Conservation (phyloP, 2,888 invertebrate genomes). For the Octodonta nipae region DNA sequence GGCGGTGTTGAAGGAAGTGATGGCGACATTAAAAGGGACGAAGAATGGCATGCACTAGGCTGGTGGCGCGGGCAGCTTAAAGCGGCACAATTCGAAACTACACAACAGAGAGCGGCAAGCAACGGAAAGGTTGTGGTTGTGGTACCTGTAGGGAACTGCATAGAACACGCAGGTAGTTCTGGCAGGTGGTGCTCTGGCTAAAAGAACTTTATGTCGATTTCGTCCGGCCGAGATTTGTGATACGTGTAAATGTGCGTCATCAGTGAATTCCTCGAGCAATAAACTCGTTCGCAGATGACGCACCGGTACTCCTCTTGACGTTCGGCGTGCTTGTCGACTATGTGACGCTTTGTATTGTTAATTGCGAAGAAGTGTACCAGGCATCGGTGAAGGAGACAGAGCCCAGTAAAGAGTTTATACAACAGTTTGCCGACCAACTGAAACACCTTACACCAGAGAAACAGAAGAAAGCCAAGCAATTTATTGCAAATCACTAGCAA, state of each 20-base stretch:
- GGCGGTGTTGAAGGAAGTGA: conserved; percentile 12
- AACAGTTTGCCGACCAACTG: no score
- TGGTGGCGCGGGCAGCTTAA: not conserved
- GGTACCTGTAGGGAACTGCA: conserved; percentile 12
- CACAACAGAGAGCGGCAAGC: conserved; percentile 23
- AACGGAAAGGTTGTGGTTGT: conserved; percentile 16
- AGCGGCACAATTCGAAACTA: conserved; percentile 14
- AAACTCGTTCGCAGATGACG: conserved; percentile 86
- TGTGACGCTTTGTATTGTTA: conserved; percentile 90
- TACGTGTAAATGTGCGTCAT: conserved; percentile 95
- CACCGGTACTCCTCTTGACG: conserved; percentile 87
- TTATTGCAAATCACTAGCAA: no score
- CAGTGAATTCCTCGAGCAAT: conserved; percentile 85
- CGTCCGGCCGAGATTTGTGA: conserved; percentile 86
- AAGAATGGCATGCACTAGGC: conserved; percentile 10
- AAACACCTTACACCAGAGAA: no score
- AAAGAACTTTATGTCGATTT: conserved; percentile 85
- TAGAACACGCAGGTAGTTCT: conserved; percentile 23
- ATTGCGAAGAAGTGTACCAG: no score
- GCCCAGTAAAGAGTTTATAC: no score
- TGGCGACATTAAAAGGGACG: conserved; percentile 12
- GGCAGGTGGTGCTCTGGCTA: conserved; percentile 39
- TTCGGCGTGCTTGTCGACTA: conserved; percentile 88
- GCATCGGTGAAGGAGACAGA: no score
- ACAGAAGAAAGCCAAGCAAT: no score